A percentile compares a stretch with the other conserved stretches of the same genome.
Evolutionary conservation across 1,140 invertebrate genomes (phyloP).

Genomic region (Drosophila bipectinata): DNA sequence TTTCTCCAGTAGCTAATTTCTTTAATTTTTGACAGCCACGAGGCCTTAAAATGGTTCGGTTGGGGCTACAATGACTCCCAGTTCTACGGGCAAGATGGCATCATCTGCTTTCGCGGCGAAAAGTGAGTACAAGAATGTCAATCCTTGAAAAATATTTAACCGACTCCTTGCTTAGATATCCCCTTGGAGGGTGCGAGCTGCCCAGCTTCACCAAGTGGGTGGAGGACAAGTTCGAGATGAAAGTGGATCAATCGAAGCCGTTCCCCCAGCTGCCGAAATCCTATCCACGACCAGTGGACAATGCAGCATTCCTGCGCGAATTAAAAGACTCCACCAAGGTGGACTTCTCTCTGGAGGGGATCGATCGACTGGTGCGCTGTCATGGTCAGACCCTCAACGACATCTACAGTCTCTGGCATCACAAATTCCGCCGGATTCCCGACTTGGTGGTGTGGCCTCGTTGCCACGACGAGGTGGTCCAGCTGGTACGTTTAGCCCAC

Average conservation of each 20-base stretch:
- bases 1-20: not conserved
- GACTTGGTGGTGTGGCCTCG: conserved; percentile 97
- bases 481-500: conserved; percentile 91
- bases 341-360: conserved; percentile 89
- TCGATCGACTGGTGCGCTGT: conserved; percentile 94
- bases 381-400: conserved; percentile 98
- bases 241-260: conserved; percentile 83
- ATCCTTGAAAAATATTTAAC: not conserved
- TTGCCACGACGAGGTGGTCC: conserved; percentile 92
- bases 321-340: conserved; percentile 87
- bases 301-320: conserved; percentile 86
- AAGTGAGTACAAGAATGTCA: conserved; percentile 41
- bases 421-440: conserved; percentile 92
- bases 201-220: conserved; percentile 94
- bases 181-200: conserved; percentile 90
- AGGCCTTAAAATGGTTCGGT: conserved; percentile 97
- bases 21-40: conserved; percentile 86
- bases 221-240: conserved; percentile 88
- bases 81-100: conserved; percentile 88
- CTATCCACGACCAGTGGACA: conserved; percentile 86
- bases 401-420: conserved; percentile 90
- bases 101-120: conserved; percentile 87
- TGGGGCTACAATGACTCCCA: conserved; percentile 98
- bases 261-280: conserved; percentile 85
- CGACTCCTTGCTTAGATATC: conserved; percentile 89